Conservation (phyloP, 2,888 invertebrate genomes). For the Anoplius nigerrimus region DNA sequence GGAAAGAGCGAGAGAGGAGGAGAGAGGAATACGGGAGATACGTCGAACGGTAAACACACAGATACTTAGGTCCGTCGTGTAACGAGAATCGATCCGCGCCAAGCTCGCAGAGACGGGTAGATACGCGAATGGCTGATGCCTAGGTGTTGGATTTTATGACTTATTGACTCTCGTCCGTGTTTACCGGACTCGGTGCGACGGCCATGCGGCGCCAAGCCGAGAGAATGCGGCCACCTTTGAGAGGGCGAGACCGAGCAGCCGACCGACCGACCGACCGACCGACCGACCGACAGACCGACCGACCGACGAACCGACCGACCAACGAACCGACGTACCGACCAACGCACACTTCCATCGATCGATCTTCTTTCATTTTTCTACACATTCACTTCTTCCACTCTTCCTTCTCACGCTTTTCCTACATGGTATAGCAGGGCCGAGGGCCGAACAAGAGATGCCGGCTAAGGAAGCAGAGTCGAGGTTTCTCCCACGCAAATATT, state of each 20-base stretch:
- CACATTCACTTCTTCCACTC: constrained; percentile 6
- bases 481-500: constrained; percentile 45
- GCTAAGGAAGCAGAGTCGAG: constrained; percentile 20
- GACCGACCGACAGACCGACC: no score
- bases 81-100: constrained; percentile 39
- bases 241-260: constrained; percentile 13
- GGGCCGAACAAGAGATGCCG: background rate
- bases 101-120: constrained; percentile 31
- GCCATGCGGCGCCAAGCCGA: constrained; percentile 66
- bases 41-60: constrained; percentile 13
- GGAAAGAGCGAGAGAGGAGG: background rate
- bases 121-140: constrained; percentile 49
- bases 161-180: constrained; percentile 70
- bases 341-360: constrained; percentile 28
- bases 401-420: no score
- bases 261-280: constrained; percentile 43
- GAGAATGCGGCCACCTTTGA: constrained; percentile 64
- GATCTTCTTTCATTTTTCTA: constrained; percentile 24
- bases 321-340: background rate
- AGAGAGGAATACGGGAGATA: background rate
- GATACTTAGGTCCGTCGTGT: constrained; percentile 25
- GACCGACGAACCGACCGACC: constrained; percentile 34
- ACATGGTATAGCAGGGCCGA: no score
- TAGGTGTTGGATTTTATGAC: constrained; percentile 69
- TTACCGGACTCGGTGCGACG: constrained; percentile 66